Conservation (phyloP, 2,113 vertebrate species). For the Calonectris borealis region DNA sequence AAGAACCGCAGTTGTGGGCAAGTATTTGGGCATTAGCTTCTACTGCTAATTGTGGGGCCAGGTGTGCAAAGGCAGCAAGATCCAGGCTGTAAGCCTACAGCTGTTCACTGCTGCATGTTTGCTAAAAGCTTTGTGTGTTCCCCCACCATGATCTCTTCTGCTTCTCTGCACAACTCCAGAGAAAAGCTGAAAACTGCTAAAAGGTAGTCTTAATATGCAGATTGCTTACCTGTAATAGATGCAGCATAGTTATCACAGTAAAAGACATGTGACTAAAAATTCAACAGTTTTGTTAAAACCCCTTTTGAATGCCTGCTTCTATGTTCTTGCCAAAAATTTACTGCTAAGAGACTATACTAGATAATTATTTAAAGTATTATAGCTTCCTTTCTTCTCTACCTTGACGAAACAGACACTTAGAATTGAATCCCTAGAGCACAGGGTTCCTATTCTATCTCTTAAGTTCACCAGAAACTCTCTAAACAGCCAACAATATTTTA, state of each 20-base stretch:
- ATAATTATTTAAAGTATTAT: neutral
- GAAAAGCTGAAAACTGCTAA: neutral
- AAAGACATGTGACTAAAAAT: neutral
- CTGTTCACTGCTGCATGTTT: neutral
- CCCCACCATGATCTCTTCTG: neutral
- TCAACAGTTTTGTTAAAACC: neutral
- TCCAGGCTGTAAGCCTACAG: neutral
- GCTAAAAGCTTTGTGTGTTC: neutral
- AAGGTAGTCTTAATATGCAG: neutral
- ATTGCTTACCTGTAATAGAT: neutral
- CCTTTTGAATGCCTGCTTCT: neutral
- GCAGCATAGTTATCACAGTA: neutral
- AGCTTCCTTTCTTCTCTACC: neutral
- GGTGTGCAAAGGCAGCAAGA: neutral
- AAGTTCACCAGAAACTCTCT: neutral
- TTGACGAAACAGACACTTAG: neutral
- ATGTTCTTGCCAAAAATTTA: neutral
- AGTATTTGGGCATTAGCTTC: neutral
- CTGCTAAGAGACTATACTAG: neutral
- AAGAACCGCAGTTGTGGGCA: neutral
- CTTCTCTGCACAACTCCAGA: neutral
- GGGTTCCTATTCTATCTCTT: neutral
- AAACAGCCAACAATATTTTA: neutral
- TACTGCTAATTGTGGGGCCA: neutral
- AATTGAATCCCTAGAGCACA: neutral